These are phyloP conservation scores for Hymenopus coronatus DNA, from an alignment of 2,888 invertebrate genomes.

Conservation along the genomic window DNA sequence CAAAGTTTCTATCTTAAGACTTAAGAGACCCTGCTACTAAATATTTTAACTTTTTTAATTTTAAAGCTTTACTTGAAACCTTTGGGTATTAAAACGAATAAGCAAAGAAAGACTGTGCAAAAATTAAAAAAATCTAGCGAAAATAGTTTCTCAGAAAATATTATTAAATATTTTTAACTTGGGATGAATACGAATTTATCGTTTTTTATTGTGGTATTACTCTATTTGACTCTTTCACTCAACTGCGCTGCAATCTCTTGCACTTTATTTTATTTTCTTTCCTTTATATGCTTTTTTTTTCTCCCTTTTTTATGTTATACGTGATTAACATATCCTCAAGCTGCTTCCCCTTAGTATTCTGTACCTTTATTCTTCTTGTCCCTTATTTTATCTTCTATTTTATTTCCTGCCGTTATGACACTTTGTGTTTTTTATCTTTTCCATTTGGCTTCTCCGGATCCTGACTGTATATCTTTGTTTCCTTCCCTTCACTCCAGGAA, in stretches of 20 bases:
- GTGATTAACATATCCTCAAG: neutral
- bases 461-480: neutral
- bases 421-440: neutral
- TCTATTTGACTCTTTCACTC: neutral
- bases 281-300: neutral
- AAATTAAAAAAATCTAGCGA: too few species aligned
- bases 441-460: neutral
- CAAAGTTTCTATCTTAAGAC: too few species aligned
- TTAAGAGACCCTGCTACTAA: too few species aligned
- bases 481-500: neutral
- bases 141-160: too few species aligned
- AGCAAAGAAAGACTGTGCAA: too few species aligned
- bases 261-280: neutral
- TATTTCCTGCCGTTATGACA: neutral
- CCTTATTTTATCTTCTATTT: neutral
- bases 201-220: too few species aligned
- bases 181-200: too few species aligned
- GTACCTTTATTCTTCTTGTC: neutral
- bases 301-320: neutral
- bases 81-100: too few species aligned
- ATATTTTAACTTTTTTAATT: too few species aligned
- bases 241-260: neutral
- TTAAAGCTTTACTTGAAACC: too few species aligned
- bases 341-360: neutral
- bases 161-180: too few species aligned